Base-by-base conservation (phyloP, 2,113 vertebrate species). In the Gracilinanus agilis region DNA sequence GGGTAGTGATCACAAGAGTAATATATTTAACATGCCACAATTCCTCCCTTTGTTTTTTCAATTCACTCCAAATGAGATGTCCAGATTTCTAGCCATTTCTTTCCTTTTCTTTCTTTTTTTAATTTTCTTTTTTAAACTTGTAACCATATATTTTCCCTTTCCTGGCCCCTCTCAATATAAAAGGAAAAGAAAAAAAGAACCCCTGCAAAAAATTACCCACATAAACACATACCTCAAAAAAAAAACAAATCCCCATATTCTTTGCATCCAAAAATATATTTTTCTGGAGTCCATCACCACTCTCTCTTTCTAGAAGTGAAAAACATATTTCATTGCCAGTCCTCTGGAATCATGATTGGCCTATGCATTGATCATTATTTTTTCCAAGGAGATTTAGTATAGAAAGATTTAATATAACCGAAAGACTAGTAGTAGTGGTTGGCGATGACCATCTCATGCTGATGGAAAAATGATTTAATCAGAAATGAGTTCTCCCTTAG, bases 361-460 rank as follows among this genome's bases (percentile, higher is more conserved):
- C 29, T 83, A 40, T 40, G 19, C n/a, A 40, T 83, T 83, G 67
- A 40, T 83, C n/a, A 83, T 34, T 23, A 2, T 40, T 83, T n/a
- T n/a, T 83, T 83, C n/a, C 67, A 83, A 83, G 6, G n/a, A 83
- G 19, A 83, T 83, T 40, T 23, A 40, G n/a, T 40, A 83, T 83
- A 83, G 19, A 83, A 83, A 83, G 34, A 75, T 34, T 3, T 75
- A 3, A 40, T 83, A 21, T 83, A 83, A 75, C 5, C 8, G 16
- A 83, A 23, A 40, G 67, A 83, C 4, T n/a, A 29, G 3, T 40
- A 89, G n/a, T 24, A 0, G 0, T 21, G 40, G 1, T 53, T 24
- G 0, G 75, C 8, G 11, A 3, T 8, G 44, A 13, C 34, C 1
- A 0, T n/a, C 3, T 83, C 0, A 19, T 67, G 49, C 56, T 0